Evolutionary conservation across 2,797 vertebrate species (phyloP), one percentile per base, ranked within the genome.

Genomic region (Fistularia commersonii): DNA sequence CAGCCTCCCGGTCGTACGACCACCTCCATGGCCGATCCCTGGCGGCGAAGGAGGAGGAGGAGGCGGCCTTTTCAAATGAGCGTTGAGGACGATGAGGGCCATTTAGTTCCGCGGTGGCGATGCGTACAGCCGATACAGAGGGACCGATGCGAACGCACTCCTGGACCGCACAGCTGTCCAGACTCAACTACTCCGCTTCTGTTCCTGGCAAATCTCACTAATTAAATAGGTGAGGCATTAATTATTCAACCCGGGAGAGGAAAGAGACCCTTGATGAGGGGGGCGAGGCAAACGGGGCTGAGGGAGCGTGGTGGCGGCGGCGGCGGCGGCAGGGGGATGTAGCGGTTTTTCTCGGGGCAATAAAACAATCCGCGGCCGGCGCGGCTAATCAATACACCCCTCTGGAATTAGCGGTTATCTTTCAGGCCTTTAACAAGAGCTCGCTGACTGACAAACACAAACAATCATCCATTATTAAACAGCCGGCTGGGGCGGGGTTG

Each of bases 381-480:
- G 48, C 55, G 33, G 72, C 71, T 77, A 83, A 90, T 89, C 87
- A 72, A 91, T 89, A 87, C 55, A 49, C 49, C 58, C 65, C 64
- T 72, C 70, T 77, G 80, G 85, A 89, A 89, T 90, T 89, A 90
- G 80, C 85, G 79, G 84, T 87, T 87, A 90, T 89, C 87, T 89
- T 83, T 80, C 85, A 87, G 77, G 49, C 65, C 81, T 86, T 87
- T 84, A 88, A 89, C 86, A 82, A 77, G 60, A 74, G 72, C 64
- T 46, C 54, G 62, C 70, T 61, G 74, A 78, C 81, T 73, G 80
- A 85, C 82, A 69, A 87, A 88, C 81, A 88, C 80, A 86, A 88
- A 87, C 81, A 87, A 67, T 77, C 82, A 85, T 88, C 76, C 64
- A 86, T 90, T 87, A 88, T 88, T 87, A 78, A 86, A 84, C 42